These are phyloP conservation scores for Neopipo cinnamomea DNA, from an alignment of 2,113 vertebrate genomes.

Conservation along the genomic window DNA sequence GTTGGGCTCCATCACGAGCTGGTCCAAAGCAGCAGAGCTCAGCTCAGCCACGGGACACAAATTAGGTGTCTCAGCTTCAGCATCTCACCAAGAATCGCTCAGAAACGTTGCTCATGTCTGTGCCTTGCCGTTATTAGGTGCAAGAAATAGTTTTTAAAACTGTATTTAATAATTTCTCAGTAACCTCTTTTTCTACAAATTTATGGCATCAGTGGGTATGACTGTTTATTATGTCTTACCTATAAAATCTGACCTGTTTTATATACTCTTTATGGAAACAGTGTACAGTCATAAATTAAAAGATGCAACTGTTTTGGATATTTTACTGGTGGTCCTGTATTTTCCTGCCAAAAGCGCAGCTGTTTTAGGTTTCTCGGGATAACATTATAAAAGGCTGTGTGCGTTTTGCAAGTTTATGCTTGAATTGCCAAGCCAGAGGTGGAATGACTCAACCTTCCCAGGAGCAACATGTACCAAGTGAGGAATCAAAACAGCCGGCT, in stretches of 20 bases:
- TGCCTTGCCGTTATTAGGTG: slow-evolving; percentile 48
- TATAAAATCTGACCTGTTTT: slow-evolving; percentile 75
- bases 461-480: slow-evolving; percentile 61
- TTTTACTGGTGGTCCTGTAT: slow-evolving; percentile 77
- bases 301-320: slow-evolving; percentile 77
- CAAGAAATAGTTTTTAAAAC: slow-evolving; percentile 65
- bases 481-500: slow-evolving; percentile 65
- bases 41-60: background rate
- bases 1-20: background rate
- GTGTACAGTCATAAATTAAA: slow-evolving; percentile 73
- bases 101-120: slow-evolving; percentile 45
- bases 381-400: slow-evolving; percentile 71
- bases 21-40: background rate
- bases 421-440: slow-evolving; percentile 71
- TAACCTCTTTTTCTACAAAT: slow-evolving; percentile 61
- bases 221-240: slow-evolving; percentile 74
- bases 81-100: slow-evolving; percentile 23
- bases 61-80: background rate
- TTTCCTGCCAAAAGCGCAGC: slow-evolving; percentile 75
- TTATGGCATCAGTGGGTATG: slow-evolving; percentile 67
- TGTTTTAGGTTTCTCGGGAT: slow-evolving; percentile 76
- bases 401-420: slow-evolving; percentile 72
- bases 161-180: slow-evolving; percentile 73
- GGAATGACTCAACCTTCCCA: slow-evolving; percentile 78
- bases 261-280: slow-evolving; percentile 76